Conservation (phyloP, 2,888 invertebrate species). For the Lasioglossum calceatum region DNA sequence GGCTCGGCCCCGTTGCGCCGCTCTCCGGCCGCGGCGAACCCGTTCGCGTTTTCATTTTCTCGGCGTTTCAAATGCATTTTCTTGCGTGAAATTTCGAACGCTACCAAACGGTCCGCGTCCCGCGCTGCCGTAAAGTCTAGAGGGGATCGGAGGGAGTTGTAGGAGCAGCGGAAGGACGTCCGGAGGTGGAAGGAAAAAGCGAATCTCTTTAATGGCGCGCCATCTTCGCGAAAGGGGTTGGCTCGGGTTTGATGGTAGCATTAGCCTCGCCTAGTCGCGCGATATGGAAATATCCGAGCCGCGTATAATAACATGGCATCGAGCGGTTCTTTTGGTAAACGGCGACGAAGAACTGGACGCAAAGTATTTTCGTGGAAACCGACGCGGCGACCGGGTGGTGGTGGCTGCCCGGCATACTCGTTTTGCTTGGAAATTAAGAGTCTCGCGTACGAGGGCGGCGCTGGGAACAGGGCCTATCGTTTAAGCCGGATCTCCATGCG, state of each 20-base stretch:
- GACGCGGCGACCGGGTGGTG: conserved; percentile 53
- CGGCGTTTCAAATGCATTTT: background rate
- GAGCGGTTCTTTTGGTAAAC: conserved; percentile 71
- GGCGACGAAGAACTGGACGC: conserved; percentile 72
- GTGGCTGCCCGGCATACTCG: conserved; percentile 62
- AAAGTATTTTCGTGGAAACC: conserved; percentile 83
- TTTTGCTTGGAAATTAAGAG: conserved; percentile 81
- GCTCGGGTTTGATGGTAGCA: conserved; percentile 72
- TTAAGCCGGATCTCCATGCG: conserved; percentile 83
- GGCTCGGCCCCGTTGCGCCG: background rate
- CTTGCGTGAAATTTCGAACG: background rate
- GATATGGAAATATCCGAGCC: conserved; percentile 81
- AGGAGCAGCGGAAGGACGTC: conserved; percentile 18
- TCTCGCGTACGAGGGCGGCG: conserved; percentile 80
- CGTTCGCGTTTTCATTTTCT: background rate
- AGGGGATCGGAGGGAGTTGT: background rate
- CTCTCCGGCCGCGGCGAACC: background rate
- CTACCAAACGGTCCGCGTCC: background rate
- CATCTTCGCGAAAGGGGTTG: conserved; percentile 61
- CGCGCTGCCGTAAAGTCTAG: background rate
- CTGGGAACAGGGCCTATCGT: conserved; percentile 82
- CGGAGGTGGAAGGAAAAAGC: conserved; percentile 12
- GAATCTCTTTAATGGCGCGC: conserved; percentile 56
- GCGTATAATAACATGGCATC: conserved; percentile 72
- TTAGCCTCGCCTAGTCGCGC: conserved; percentile 81